phyloP scores from a whole-genome alignment of 2,888 invertebrate species.

The Ditula angustiorana region DNA sequence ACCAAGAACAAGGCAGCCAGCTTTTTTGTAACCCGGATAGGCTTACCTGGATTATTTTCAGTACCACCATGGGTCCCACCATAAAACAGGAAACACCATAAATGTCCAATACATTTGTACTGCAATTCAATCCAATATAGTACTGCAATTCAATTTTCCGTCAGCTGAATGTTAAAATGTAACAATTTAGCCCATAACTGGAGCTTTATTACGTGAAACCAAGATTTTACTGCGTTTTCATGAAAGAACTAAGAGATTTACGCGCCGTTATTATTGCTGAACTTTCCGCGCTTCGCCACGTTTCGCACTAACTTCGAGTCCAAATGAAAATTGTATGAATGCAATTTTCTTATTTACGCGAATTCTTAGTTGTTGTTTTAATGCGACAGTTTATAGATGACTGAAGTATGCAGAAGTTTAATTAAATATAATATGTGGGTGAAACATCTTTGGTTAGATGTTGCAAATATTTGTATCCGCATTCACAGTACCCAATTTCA shows the following conservation, averaged over 20 bases:
- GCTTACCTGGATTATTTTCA: too few species aligned
- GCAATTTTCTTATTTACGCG: slow-evolving; percentile 57
- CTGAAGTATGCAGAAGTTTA: neutral
- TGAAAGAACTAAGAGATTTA: slow-evolving; percentile 58
- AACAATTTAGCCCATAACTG: slow-evolving; percentile 18
- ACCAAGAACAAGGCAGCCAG: too few species aligned
- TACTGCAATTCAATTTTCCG: neutral
- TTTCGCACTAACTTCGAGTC: slow-evolving; percentile 39
- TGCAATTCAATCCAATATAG: too few species aligned
- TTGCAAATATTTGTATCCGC: too few species aligned
- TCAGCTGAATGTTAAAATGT: neutral
- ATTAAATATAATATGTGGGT: too few species aligned
- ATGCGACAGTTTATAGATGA: slow-evolving; percentile 38
- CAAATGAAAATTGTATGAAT: slow-evolving; percentile 57
- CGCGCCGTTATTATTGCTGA: slow-evolving; percentile 62
- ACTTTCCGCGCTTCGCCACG: slow-evolving; percentile 48
- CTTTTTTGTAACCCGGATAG: too few species aligned
- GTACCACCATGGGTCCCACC: too few species aligned
- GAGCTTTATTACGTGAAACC: slow-evolving; percentile 43
- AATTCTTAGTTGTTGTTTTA: slow-evolving; percentile 50
- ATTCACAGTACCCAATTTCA: too few species aligned
- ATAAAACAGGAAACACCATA: too few species aligned
- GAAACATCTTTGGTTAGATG: too few species aligned
- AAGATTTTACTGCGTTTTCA: slow-evolving; percentile 45
- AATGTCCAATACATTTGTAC: too few species aligned